Percentiles rank a stretch among this genome's conserved stretches.
Evolutionary conservation across 1,140 invertebrate species (phyloP).

Genomic region (Dolichoris vasculosae): DNA sequence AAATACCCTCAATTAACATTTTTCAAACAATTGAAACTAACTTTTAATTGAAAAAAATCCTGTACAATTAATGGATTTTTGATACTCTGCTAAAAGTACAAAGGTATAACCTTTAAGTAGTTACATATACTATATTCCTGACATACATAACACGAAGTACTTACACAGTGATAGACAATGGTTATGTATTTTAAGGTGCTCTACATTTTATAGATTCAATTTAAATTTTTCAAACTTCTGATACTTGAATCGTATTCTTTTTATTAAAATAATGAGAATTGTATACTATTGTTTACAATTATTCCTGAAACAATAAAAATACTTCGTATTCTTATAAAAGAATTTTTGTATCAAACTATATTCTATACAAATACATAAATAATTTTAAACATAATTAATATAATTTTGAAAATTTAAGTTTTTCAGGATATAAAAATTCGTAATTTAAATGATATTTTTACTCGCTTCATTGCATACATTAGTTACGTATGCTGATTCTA

Average conservation of each 20-base stretch:
- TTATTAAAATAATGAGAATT: background rate
- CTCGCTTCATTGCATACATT: no score
- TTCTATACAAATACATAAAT: no score
- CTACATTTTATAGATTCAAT: background rate
- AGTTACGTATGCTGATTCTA: no score
- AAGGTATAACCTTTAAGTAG: constrained; percentile 1
- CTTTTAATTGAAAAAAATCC: background rate
- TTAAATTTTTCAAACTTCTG: background rate
- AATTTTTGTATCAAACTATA: no score
- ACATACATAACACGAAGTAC: background rate
- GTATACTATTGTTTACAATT: no score
- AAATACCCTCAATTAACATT: background rate
- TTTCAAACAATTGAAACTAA: background rate
- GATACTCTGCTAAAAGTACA: background rate
- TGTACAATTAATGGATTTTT: background rate
- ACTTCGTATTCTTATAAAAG: no score
- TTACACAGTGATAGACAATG: background rate
- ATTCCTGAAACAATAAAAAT: no score
- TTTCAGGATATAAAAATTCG: no score
- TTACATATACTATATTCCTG: background rate
- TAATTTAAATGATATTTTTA: no score
- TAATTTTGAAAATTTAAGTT: no score
- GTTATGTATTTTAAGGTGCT: background rate
- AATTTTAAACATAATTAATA: no score
- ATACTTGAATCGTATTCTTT: background rate